Evolutionary conservation across 1,140 invertebrate species (phyloP), one percentile per base, ranked within the genome.

Genomic region (Tyrophagus putrescentiae): DNA sequence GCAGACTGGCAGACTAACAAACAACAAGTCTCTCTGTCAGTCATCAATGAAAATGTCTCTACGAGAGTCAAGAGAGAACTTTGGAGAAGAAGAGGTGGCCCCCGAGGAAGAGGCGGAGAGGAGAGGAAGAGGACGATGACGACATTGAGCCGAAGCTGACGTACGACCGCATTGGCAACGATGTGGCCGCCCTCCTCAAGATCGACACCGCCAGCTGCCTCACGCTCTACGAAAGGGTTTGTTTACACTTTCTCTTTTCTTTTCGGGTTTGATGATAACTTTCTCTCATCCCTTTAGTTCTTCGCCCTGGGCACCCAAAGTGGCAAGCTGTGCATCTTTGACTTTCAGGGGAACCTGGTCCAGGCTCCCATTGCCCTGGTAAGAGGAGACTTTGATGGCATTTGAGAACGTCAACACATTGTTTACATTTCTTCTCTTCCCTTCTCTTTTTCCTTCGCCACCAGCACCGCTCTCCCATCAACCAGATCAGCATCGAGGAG

Each of bases 141-240:
- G 85, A 94, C 69, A 78, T 84, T 61, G 91, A 95, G 70, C 92
- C 92, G 0, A 87, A 86, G 73, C 77, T 97, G 23, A 94, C 93
- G 73, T 96, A 92, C 75, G 80, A 84, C 64, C 76, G 92, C 52
- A 80, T 96, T 69, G 77, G 76, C 48, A 93, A 94, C 75, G 88
- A 94, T 76, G 70, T 96, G 4, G 76, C 81, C 65, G 79, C 80
- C 65, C 92, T 96, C 68, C 73, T 96, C 3, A 78, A 82, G 68
- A 87, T 84, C 67, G 90, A 95, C 76, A 83, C 85, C 62, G 85
- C 89, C 25, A 90, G 84, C 70, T 93, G 87, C 68, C 83, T 93
- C 65, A 84, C 87, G 65, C 85, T 94, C 16, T 88, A 96, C 75
- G 80, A 87, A 18, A 95, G 94, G 75, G 85, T 27, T 1, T 60